phyloP scores from a whole-genome alignment of 2,113 vertebrate species.

The Gambusia affinis region DNA sequence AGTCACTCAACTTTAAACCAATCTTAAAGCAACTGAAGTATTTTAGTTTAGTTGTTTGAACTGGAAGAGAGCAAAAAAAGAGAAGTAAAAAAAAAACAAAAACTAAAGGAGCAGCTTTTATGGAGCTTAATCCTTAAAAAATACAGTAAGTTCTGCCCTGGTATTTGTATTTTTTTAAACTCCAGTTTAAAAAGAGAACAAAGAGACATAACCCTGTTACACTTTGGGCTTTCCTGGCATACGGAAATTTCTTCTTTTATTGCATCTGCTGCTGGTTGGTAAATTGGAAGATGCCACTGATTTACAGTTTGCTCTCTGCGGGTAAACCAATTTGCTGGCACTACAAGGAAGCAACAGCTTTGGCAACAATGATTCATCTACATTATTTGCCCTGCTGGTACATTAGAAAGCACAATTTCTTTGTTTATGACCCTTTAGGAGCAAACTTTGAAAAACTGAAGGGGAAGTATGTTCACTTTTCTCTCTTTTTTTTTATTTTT shows the following conservation, averaged over 20 bases:
- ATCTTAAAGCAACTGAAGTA: background rate
- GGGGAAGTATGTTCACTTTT: background rate
- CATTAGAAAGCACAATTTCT: constrained; percentile 10
- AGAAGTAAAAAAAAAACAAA: background rate
- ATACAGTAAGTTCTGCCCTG: constrained; percentile 8
- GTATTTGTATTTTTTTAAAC: constrained; percentile 21
- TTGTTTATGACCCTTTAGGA: constrained; percentile 9
- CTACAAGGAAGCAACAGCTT: constrained; percentile 45
- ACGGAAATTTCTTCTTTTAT: constrained; percentile 43
- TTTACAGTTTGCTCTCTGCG: constrained; percentile 46
- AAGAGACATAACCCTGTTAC: constrained; percentile 20
- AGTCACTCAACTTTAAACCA: background rate
- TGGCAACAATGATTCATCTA: constrained; percentile 32
- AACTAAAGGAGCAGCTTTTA: constrained; percentile 1
- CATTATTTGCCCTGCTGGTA: constrained; percentile 33
- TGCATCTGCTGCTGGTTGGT: constrained; percentile 29
- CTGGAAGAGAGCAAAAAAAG: background rate
- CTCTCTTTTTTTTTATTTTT: background rate
- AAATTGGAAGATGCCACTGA: constrained; percentile 49
- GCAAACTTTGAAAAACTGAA: background rate
- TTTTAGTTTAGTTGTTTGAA: background rate
- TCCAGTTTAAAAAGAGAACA: constrained; percentile 33
- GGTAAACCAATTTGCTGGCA: constrained; percentile 29
- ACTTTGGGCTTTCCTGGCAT: constrained; percentile 35
- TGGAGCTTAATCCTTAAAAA: constrained; percentile 21